These are phyloP conservation scores for Alloplasta piceator DNA, from an alignment of 2,888 invertebrate species.

Conservation along the genomic window DNA sequence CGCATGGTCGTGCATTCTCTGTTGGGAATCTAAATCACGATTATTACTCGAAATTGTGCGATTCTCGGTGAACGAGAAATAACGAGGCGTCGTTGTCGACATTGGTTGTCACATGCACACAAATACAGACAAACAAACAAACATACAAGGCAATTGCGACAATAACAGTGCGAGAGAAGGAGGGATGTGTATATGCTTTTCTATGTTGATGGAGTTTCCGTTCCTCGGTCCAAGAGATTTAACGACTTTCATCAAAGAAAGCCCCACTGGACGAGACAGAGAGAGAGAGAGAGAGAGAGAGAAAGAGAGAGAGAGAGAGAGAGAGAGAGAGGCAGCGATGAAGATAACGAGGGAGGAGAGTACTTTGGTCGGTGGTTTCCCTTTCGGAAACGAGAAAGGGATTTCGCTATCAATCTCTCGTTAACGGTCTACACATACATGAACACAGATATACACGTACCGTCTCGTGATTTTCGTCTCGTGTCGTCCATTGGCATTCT, in stretches of 20 bases:
- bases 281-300: constrained; percentile 46
- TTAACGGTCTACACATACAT: background rate
- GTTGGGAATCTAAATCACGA: background rate
- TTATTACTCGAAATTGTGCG: background rate
- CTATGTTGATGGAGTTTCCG: constrained; percentile 53
- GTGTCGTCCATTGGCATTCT: constrained; percentile 12
- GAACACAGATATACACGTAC: constrained; percentile 1
- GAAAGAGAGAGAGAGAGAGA: constrained; percentile 46
- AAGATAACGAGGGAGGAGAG: constrained; percentile 50
- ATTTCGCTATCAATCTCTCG: constrained; percentile 14
- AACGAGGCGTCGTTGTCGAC: constrained; percentile 4
- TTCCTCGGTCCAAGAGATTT: constrained; percentile 68
- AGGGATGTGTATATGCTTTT: background rate
- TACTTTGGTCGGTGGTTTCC: constrained; percentile 42
- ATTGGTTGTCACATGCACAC: background rate
- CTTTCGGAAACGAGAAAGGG: constrained; percentile 2
- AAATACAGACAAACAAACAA: background rate
- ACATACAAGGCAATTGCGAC: background rate
- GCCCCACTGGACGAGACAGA: constrained; percentile 62
- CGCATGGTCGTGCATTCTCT: constrained; percentile 6
- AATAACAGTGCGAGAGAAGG: constrained; percentile 1
- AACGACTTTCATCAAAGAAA: constrained; percentile 78
- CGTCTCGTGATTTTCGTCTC: constrained; percentile 52
- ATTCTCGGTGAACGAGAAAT: background rate
- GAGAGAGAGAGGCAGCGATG: constrained; percentile 43